These are phyloP conservation scores for Enteromius anoplus DNA, from an alignment of 2,797 vertebrate species.

Conservation along the genomic window DNA sequence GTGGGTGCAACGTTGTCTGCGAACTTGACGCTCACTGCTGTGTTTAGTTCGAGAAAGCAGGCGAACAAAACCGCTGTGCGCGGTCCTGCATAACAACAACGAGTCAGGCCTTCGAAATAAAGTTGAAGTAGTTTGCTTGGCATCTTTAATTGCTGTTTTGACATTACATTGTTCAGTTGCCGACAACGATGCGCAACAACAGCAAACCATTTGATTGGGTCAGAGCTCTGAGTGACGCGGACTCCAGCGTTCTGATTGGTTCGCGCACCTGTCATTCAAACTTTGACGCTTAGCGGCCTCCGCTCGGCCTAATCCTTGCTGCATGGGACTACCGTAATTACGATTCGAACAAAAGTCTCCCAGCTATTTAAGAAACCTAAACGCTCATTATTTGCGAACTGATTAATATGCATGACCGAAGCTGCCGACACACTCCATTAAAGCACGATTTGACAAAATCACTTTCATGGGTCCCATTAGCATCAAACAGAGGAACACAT, in stretches of 20 bases:
- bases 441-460: background rate
- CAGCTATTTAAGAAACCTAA: background rate
- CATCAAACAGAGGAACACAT: slow-evolving; percentile 46
- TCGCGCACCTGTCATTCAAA: slow-evolving; percentile 39
- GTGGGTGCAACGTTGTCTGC: slow-evolving; percentile 58
- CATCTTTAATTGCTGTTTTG: slow-evolving; percentile 7
- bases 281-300: slow-evolving; percentile 51
- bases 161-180: slow-evolving; percentile 56
- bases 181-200: slow-evolving; percentile 41
- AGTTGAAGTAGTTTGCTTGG: background rate
- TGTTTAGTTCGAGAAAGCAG: background rate
- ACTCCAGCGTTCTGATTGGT: slow-evolving; percentile 42
- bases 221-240: background rate
- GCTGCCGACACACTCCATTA: background rate
- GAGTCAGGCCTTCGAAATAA: background rate
- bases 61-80: background rate
- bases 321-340: slow-evolving; percentile 38
- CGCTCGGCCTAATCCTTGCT: slow-evolving; percentile 54
- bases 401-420: fast-evolving
- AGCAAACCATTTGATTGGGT: slow-evolving; percentile 51
- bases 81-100: no score
- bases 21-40: slow-evolving; percentile 9
- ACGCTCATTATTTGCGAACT: background rate
- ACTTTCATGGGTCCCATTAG: background rate
- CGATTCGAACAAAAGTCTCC: slow-evolving; percentile 41